Conservation (phyloP, 2,888 invertebrate genomes). For the Bombylius major region DNA sequence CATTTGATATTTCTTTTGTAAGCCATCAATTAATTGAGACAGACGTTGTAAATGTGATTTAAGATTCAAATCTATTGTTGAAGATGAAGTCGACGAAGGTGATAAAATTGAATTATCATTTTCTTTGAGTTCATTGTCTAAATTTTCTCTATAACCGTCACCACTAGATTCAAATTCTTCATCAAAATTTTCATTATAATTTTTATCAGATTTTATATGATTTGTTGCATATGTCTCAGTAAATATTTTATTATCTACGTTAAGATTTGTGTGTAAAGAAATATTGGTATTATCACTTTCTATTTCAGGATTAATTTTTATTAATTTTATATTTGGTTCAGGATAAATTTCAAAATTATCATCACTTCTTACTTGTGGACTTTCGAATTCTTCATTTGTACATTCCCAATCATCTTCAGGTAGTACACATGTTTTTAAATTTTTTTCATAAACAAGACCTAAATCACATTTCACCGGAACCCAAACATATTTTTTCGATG, state of each 20-base stretch:
- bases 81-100: conserved; percentile 22
- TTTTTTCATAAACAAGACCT: conserved; percentile 32
- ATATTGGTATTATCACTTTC: neutral
- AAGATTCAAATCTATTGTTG: conserved; percentile 28
- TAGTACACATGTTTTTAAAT: conserved; percentile 31
- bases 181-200: neutral
- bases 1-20: conserved; percentile 28
- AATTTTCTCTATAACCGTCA: neutral
- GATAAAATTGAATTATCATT: conserved; percentile 15
- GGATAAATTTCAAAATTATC: neutral
- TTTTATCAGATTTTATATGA: neutral
- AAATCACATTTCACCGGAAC: conserved; percentile 30
- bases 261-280: neutral
- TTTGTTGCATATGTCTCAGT: neutral
- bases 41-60: conserved; percentile 26
- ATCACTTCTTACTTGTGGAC: neutral
- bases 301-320: neutral
- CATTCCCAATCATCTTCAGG: conserved; percentile 38
- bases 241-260: neutral
- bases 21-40: conserved; percentile 32
- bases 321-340: neutral
- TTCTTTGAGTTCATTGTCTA: conserved; percentile 11
- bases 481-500: conserved; percentile 30
- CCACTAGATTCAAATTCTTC: neutral
- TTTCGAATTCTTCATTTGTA: conserved; percentile 3